Conservation (phyloP, 1,140 invertebrate genomes). For the Bombus fervidus region DNA sequence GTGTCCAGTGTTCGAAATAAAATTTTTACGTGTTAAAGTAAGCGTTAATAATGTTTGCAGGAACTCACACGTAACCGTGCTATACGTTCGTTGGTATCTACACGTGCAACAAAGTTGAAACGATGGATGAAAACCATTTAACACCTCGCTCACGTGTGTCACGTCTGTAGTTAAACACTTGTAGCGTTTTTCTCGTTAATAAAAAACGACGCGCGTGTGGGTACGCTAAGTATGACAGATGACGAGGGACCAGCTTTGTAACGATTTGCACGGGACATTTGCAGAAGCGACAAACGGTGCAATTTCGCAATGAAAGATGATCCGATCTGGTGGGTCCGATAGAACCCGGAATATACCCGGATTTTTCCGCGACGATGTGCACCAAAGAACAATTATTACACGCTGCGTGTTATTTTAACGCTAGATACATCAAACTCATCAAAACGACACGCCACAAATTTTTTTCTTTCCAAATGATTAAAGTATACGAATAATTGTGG, state of each 20-base stretch:
- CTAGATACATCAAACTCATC: no score
- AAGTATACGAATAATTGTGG: no score
- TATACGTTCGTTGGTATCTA: neutral
- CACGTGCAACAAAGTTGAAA: neutral
- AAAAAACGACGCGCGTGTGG: conserved; percentile 18
- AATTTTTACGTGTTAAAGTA: neutral
- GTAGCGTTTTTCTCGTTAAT: conserved; percentile 32
- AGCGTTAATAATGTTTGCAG: neutral
- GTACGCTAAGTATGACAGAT: conserved; percentile 24
- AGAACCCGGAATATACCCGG: neutral
- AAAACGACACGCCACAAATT: no score
- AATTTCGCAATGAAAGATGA: conserved; percentile 10
- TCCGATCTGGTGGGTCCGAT: neutral
- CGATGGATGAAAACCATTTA: no score
- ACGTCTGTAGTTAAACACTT: conserved; percentile 22
- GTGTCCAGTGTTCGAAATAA: neutral
- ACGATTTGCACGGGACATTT: conserved; percentile 33
- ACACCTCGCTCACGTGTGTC: neutral
- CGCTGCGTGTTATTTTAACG: neutral
- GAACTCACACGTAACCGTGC: neutral
- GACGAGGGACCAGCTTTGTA: conserved; percentile 30
- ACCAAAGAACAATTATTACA: neutral
- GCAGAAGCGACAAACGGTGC: conserved; percentile 1
- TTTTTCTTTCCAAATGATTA: no score
- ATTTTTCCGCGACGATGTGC: neutral